A percentile compares a stretch with the other conserved stretches of the same genome.
phyloP scores from a whole-genome alignment of 2,888 invertebrate species.

The Stomorhina lunata region DNA sequence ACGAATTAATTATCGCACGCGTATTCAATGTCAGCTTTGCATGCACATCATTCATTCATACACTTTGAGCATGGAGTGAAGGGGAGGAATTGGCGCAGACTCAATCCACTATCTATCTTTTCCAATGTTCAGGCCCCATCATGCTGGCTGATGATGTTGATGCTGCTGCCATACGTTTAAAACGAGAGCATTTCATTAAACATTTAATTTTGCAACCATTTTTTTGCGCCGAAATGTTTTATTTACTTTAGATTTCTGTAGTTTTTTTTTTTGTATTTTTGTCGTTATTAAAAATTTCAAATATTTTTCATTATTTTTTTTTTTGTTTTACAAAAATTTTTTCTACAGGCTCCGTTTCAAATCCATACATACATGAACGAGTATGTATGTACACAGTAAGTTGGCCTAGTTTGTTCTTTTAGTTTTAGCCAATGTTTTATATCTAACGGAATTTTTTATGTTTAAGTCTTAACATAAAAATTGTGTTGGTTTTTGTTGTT shows the following conservation, averaged over 20 bases:
- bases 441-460: slow-evolving; percentile 59
- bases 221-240: slow-evolving; percentile 25
- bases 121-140: slow-evolving; percentile 23
- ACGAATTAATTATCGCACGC: slow-evolving; percentile 71
- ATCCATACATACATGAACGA: too few relatives aligned
- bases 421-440: slow-evolving; percentile 51
- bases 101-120: slow-evolving; percentile 13
- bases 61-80: too few relatives aligned
- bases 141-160: too few relatives aligned
- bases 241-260: background rate
- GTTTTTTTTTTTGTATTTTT: slow-evolving; percentile 17
- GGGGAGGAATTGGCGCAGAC: background rate
- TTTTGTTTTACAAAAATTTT: background rate
- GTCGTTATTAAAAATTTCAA: slow-evolving; percentile 57
- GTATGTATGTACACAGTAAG: slow-evolving; percentile 40
- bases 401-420: slow-evolving; percentile 55
- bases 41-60: slow-evolving; percentile 73
- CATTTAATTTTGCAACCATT: slow-evolving; percentile 34
- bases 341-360: background rate
- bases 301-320: slow-evolving; percentile 14
- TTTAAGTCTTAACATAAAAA: slow-evolving; percentile 27
- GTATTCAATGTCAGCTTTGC: slow-evolving; percentile 70
- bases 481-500: slow-evolving; percentile 34
- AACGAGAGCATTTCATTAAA: slow-evolving; percentile 53
- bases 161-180: slow-evolving; percentile 42